Percentiles rank a stretch among this genome's conserved stretches.
phyloP scores from a whole-genome alignment of 2,113 vertebrate genomes.

The Microcebus ravelobensis region DNA sequence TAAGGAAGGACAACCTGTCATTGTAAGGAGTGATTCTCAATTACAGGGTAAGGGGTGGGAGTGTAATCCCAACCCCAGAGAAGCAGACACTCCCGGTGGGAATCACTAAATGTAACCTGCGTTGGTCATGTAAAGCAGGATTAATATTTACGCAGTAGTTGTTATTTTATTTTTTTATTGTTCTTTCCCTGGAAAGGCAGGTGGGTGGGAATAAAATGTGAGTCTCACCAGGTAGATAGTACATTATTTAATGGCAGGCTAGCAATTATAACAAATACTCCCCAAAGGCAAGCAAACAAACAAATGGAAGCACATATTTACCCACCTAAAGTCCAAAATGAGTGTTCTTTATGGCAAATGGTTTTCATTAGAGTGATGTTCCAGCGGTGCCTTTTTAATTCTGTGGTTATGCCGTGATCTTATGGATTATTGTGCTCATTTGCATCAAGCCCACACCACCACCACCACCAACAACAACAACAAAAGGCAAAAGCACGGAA shows the following conservation, averaged over 20 bases:
- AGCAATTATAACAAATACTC: background rate
- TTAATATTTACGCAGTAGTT: background rate
- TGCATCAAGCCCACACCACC: background rate
- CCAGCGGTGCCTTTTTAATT: background rate
- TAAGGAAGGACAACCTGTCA: background rate
- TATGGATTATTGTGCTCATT: background rate
- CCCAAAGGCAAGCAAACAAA: too few species aligned
- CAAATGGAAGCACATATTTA: background rate
- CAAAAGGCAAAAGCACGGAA: background rate
- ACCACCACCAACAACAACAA: background rate
- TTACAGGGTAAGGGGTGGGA: background rate
- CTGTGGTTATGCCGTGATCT: background rate
- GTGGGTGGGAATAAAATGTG: background rate
- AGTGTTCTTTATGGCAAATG: background rate
- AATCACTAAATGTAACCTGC: background rate
- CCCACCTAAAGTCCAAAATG: background rate
- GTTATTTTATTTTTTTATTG: background rate
- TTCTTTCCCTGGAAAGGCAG: background rate
- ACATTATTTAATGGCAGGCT: background rate
- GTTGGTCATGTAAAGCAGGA: background rate
- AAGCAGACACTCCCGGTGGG: background rate
- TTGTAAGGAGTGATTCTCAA: background rate
- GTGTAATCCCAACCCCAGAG: fast-evolving
- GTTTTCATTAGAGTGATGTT: background rate
- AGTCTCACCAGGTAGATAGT: background rate